Evolutionary conservation across 2,113 vertebrate genomes (phyloP).

Genomic region (Ahaetulla prasina): DNA sequence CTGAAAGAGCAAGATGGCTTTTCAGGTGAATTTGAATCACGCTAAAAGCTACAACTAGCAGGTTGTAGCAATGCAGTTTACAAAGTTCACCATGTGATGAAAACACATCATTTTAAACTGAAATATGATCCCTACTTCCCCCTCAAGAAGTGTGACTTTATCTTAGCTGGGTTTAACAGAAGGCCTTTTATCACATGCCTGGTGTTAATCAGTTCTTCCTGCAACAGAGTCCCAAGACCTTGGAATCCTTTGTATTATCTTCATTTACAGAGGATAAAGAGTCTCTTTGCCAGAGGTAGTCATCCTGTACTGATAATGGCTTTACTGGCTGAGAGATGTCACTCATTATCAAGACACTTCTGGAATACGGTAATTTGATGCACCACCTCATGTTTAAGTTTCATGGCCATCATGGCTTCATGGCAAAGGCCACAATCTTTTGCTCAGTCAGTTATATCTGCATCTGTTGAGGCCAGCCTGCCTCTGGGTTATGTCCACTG

Average conservation of each 20-base stretch:
- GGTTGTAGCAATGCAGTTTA: neutral
- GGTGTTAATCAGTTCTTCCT: neutral
- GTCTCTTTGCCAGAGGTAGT: neutral
- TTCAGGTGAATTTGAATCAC: neutral
- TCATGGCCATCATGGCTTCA: neutral
- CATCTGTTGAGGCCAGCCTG: neutral
- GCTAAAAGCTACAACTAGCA: neutral
- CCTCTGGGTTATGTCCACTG: neutral
- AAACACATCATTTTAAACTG: neutral
- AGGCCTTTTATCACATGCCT: neutral
- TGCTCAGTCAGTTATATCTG: neutral
- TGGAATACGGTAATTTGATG: neutral
- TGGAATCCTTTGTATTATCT: neutral
- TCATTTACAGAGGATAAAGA: neutral
- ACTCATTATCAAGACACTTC: neutral
- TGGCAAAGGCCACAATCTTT: neutral
- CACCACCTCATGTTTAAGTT: neutral
- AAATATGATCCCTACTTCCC: neutral
- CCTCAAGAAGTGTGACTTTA: neutral
- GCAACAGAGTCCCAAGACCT: neutral
- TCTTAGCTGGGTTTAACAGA: neutral
- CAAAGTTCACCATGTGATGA: neutral
- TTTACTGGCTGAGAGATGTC: neutral
- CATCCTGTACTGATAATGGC: neutral
- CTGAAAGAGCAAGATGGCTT: neutral